Base-by-base conservation (phyloP, 1,140 invertebrate genomes). In the Gryon sp. region DNA sequence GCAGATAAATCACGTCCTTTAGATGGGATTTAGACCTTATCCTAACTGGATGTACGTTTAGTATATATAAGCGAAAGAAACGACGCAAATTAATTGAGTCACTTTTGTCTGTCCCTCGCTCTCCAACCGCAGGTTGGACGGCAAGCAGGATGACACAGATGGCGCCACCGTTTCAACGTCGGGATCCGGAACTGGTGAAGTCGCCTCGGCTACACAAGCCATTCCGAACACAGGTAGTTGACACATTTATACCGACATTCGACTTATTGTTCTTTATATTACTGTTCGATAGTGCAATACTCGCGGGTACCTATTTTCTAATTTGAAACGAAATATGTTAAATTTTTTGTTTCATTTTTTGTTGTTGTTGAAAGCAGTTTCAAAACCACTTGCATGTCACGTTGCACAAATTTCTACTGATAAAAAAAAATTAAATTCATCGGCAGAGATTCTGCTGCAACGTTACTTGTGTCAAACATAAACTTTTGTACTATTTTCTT, bases 121-220 rank as follows among this genome's bases (percentile, higher is more conserved):
- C n/a, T n/a, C n/a, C n/a, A n/a, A n/a, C n/a, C n/a, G n/a, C 69
- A 90, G 88, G 83, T 80, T 90, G 83, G 88, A 89, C 68, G 88
- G 88, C 40, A 88, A 87, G 57, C 86, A 82, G 41, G 87, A 89
- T 63, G 88, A 89, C 75, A 81, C 84, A 9, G 86, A 88, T 78
- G 81, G 85, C 62, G 85, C 83, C 2, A 81, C 82, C 52, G 81
- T 82, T 0, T 86, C 86, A 34, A 80, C 83, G 52, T 73, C 80
- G 4, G 82, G 76, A 14, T 76, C 81, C n/a, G 78, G 70, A n/a
- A 78, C 83, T 12, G 81, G 79, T 16, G 82, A 82, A 34, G 22
- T 55, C 8, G 68, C 81, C 32, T 77, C 76, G 19, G 76, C 80
- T 18, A 41, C 82, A 45, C 84, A 79, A 80, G 80, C 82, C 78